Base-by-base conservation (phyloP, 1,140 invertebrate species). In the Drosophila bifasciata region DNA sequence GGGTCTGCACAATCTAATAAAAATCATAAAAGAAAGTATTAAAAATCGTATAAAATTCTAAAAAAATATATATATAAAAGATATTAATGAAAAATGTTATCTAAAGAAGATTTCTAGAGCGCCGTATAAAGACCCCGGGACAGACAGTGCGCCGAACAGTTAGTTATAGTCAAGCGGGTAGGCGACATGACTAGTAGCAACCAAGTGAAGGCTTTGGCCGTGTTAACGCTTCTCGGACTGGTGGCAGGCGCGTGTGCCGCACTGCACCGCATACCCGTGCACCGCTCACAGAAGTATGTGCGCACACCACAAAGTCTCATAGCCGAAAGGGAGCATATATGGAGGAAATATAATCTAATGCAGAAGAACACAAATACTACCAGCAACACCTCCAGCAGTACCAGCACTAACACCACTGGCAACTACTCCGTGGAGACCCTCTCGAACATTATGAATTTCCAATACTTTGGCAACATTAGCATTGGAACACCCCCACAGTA, bases 401-500 rank as follows among this genome's bases (percentile, higher is more conserved):
- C 5, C 23, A 25, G 23, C 25, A 9, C 11, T 0, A 13, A n/a
- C 15, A 44, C 28, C 13, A 28, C 43, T 9, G 50, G 39, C 9
- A 51, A 51, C 1, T 56, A 32, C 23, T 17, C 70, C 7, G 25
- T 57, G 40, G 70, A 74, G 36, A 46, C 11, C 0, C 15, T 74
- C 2, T 36, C 46, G 5, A 74, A 74, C 15, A 21, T 6, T 0
- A 46, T 32, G 7, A 74, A 74, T 94, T 96, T 98, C 61, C 98
- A 99, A 92, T 99, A 99, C 92, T 99, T 97, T 93, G 99, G 99
- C 9, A 94, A 93, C 2, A 99, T 99, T 72, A 93, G 93, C 0
- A 98, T 99, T 92, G 99, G 99, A 50, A 96, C 94, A 48, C 99
- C 99, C 13, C 94, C 96, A 15, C 99, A 99, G 93, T 92, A 92